Evolutionary conservation across 2,113 vertebrate species (phyloP).

Genomic region (Ceyx cyanopectus): DNA sequence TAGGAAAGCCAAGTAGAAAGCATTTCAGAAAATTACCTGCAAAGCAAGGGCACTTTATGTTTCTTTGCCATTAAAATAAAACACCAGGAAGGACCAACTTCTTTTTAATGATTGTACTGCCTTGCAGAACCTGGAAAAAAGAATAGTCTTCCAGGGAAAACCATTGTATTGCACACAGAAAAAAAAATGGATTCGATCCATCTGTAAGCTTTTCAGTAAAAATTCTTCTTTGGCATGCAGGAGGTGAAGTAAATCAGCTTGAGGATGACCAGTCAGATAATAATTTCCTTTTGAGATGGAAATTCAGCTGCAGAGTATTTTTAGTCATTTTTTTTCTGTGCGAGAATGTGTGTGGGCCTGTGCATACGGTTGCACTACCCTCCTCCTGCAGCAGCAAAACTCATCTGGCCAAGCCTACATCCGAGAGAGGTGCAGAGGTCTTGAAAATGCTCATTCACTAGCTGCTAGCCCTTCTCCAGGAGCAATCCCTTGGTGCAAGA

Average conservation of each 20-base stretch:
- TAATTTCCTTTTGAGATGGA: neutral
- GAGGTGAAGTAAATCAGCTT: neutral
- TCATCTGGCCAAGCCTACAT: neutral
- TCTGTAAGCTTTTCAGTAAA: neutral
- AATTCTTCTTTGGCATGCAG: neutral
- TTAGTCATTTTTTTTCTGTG: neutral
- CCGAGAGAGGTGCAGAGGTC: neutral
- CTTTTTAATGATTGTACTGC: conserved; percentile 35
- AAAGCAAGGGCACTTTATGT: neutral
- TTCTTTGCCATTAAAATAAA: conserved; percentile 18
- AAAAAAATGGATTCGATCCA: neutral
- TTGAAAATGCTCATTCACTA: fast-evolving
- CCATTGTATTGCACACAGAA: neutral
- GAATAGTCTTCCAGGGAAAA: neutral
- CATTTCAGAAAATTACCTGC: neutral
- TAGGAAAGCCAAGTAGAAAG: conserved; percentile 67
- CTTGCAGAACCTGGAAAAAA: neutral
- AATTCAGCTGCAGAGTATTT: neutral
- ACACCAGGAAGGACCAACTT: conserved; percentile 17
- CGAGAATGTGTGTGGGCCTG: neutral
- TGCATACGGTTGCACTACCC: neutral
- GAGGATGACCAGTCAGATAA: neutral
- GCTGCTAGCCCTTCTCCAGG: neutral
- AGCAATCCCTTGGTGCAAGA: neutral
- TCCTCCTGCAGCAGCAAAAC: neutral